A percentile compares a stretch with the other conserved stretches of the same genome.
Evolutionary conservation across 2,888 invertebrate genomes (phyloP).

Genomic region (Polydrusus cervinus): DNA sequence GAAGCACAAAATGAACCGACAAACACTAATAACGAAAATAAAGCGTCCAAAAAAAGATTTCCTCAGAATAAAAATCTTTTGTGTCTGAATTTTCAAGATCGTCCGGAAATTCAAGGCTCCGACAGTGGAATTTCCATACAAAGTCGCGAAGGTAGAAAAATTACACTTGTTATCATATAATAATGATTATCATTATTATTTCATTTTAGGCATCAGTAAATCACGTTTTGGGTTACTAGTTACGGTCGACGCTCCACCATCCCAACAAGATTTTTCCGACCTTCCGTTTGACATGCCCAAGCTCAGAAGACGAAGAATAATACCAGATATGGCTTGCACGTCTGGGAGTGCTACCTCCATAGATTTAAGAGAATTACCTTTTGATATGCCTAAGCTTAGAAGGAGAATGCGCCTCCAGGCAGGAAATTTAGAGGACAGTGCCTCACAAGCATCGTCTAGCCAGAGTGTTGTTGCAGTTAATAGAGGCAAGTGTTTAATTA

Average conservation of each 20-base stretch:
- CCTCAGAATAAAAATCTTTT: constrained; percentile 86
- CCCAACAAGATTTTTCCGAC: constrained; percentile 82
- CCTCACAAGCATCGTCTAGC: constrained; percentile 88
- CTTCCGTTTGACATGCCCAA: constrained; percentile 94
- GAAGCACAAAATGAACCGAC: constrained; percentile 73
- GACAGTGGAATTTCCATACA: constrained; percentile 93
- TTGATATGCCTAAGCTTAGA: constrained; percentile 93
- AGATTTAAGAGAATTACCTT: constrained; percentile 87
- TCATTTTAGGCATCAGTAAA: constrained; percentile 68
- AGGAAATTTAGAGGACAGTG: constrained; percentile 80
- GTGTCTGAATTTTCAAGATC: constrained; percentile 79
- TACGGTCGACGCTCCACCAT: constrained; percentile 72
- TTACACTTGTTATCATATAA: no score
- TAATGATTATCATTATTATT: no score
- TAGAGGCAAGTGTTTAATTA: constrained; percentile 31
- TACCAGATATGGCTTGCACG: constrained; percentile 81
- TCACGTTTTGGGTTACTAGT: constrained; percentile 70
- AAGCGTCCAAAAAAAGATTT: constrained; percentile 78
- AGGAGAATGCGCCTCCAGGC: constrained; percentile 79
- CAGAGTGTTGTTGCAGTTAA: constrained; percentile 82
- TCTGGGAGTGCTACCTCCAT: constrained; percentile 83
- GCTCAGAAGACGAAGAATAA: constrained; percentile 79
- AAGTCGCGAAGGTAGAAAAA: constrained; percentile 80
- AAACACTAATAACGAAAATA: constrained; percentile 67
- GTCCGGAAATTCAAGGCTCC: constrained; percentile 87